phyloP scores from a whole-genome alignment of 2,797 vertebrate species.

The Galagoides demidoff region DNA sequence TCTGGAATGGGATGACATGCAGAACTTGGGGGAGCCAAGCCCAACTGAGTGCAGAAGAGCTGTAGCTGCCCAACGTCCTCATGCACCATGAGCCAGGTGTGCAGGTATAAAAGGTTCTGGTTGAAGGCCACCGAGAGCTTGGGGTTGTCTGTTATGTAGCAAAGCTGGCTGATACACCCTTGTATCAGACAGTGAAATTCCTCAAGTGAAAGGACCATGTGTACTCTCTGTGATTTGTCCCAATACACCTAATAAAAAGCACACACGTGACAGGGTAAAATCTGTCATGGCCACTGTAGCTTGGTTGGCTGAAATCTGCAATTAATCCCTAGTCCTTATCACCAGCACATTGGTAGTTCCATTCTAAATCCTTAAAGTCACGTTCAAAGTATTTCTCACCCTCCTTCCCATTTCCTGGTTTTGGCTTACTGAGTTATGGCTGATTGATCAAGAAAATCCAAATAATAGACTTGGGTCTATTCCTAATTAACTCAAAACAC shows the following conservation, averaged over 20 bases:
- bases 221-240: background rate
- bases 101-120: background rate
- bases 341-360: background rate
- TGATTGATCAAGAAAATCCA: background rate
- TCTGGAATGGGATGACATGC: background rate
- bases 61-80: background rate
- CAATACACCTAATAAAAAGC: background rate
- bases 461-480: background rate
- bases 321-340: background rate
- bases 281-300: background rate
- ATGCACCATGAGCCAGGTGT: background rate
- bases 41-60: background rate
- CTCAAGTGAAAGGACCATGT: background rate
- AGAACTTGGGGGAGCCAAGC: background rate
- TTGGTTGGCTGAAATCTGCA: constrained; percentile 15
- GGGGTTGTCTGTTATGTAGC: background rate
- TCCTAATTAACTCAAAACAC: background rate
- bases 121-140: background rate
- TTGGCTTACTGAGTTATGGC: background rate
- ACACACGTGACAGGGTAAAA: background rate
- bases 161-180: background rate
- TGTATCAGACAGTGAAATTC: background rate
- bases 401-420: background rate
- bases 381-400: background rate
- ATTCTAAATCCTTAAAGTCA: background rate